Percentiles rank a stretch among this genome's conserved stretches.
Evolutionary conservation across 2,113 vertebrate genomes (phyloP).

Genomic region (Indicator maculatus): DNA sequence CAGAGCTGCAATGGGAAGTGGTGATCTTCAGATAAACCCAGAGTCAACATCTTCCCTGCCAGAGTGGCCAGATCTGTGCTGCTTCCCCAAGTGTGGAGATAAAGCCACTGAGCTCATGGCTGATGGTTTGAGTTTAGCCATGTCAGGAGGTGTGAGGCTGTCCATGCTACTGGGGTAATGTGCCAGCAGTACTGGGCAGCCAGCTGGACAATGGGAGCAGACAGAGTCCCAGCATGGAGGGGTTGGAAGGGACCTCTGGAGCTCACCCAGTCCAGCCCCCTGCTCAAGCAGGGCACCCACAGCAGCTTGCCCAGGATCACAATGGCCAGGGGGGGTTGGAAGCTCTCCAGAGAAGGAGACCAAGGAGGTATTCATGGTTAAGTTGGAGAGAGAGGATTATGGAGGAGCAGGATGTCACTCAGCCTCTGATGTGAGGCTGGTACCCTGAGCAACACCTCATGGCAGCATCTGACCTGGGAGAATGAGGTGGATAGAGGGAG

Average conservation of each 20-base stretch:
- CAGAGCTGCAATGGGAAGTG: neutral
- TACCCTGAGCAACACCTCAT: neutral
- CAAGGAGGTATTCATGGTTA: rapidly evolving
- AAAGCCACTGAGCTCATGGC: neutral
- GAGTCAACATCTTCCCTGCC: neutral
- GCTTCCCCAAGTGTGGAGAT: neutral
- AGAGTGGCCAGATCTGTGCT: neutral
- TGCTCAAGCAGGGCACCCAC: too few species aligned
- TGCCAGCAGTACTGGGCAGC: neutral
- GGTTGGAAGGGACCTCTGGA: too few species aligned
- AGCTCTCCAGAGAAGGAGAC: too few species aligned
- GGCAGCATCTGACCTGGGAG: neutral
- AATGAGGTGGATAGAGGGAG: neutral
- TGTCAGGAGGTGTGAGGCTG: neutral
- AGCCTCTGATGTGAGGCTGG: neutral
- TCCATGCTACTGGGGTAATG: neutral
- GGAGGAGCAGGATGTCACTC: neutral
- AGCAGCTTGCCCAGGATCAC: too few species aligned
- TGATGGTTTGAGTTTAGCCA: neutral
- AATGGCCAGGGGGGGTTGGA: too few species aligned
- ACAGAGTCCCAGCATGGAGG: too few species aligned
- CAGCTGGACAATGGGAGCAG: neutral
- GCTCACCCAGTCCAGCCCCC: too few species aligned
- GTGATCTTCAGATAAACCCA: neutral
- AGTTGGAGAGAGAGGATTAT: rapidly evolving